These are phyloP conservation scores for Hydrolagus colliei DNA, from an alignment of 2,797 vertebrate genomes.

Conservation along the genomic window DNA sequence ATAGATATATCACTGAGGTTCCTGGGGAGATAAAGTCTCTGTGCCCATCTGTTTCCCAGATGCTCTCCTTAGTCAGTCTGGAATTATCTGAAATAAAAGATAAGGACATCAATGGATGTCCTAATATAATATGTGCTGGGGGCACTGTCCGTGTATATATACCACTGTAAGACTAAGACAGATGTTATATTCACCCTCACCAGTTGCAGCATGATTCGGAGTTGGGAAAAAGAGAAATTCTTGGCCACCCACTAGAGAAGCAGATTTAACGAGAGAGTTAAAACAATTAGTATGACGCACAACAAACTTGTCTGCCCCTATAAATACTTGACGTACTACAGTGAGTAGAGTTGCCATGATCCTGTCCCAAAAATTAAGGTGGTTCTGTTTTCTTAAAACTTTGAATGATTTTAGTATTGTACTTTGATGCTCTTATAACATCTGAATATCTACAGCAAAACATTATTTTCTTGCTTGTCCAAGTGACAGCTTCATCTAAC, in stretches of 20 bases:
- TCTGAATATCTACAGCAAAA: too few relatives aligned
- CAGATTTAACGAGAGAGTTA: too few relatives aligned
- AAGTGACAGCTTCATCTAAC: too few relatives aligned
- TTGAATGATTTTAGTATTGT: too few relatives aligned
- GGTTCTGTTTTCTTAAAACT: too few relatives aligned
- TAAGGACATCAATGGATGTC: neutral
- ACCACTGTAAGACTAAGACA: neutral
- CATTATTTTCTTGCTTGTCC: too few relatives aligned
- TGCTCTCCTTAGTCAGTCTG: conserved; percentile 10
- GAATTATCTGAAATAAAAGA: conserved; percentile 14
- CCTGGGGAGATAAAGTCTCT: conserved; percentile 11
- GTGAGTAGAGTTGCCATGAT: too few relatives aligned
- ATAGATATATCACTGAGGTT: conserved; percentile 9
- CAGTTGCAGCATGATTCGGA: neutral
- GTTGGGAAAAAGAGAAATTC: neutral
- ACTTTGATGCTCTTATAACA: too few relatives aligned
- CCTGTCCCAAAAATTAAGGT: too few relatives aligned
- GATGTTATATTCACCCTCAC: neutral
- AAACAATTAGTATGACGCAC: too few relatives aligned
- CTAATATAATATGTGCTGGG: neutral
- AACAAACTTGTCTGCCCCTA: too few relatives aligned
- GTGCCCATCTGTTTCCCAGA: conserved; percentile 11
- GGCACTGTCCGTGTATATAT: neutral
- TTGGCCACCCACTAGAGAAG: neutral
- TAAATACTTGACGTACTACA: too few relatives aligned